Conservation (phyloP, 1,140 invertebrate species). For the Euglossa dilemma region DNA sequence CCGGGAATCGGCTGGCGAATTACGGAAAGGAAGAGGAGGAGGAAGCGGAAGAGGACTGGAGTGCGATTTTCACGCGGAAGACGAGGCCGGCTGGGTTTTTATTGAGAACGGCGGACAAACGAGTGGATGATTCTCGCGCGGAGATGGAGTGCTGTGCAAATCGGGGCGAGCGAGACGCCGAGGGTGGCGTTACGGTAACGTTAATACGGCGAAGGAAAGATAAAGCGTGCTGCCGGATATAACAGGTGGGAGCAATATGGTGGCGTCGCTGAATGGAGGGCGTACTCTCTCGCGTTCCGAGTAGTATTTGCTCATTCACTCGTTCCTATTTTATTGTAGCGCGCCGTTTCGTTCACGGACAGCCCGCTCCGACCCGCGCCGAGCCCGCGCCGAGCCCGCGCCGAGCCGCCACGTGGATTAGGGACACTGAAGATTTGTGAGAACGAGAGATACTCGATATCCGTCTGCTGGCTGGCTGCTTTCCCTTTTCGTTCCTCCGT, state of each 20-base stretch:
- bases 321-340: constrained; percentile 36
- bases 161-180: not conserved
- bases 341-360: constrained; percentile 7
- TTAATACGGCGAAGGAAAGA: constrained; percentile 16
- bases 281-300: not conserved
- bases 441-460: constrained; percentile 58
- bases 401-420: constrained; percentile 38
- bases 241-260: constrained; percentile 47
- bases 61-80: not conserved
- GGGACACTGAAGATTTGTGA: constrained; percentile 60
- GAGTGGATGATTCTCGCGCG: not conserved
- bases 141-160: not conserved
- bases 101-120: not conserved
- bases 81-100: not conserved
- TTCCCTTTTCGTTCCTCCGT: constrained; percentile 50
- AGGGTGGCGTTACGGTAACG: not conserved
- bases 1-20: no score
- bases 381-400: no score
- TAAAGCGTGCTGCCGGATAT: constrained; percentile 34
- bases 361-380: no score
- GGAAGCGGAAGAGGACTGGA: not conserved
- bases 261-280: constrained; percentile 31
- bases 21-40: not conserved
- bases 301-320: constrained; percentile 49
- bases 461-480: constrained; percentile 21